Base-by-base conservation (phyloP, 2,888 invertebrate genomes). In the Deilephila elpenor region DNA sequence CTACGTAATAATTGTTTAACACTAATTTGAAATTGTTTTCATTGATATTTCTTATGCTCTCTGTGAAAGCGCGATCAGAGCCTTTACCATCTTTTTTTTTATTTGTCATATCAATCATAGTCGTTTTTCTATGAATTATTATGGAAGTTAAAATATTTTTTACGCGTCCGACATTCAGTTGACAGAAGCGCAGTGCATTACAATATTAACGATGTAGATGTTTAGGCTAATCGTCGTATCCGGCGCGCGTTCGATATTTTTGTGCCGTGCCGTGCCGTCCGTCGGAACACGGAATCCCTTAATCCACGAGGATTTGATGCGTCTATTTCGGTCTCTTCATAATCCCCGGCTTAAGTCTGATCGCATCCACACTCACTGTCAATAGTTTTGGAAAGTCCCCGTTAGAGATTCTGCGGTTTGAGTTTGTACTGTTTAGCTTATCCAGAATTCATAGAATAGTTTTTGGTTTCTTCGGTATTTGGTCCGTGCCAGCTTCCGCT, bases 311-410 rank as follows among this genome's bases (percentile, higher is more conserved):
- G 92, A 94, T 94, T 93, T 91, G 89, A 93, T 91, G 90, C 93
- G 91, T 94, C 94, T 94, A 94, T 94, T 94, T 94, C 90, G 94
- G 94, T 93, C 93, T 92, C 90, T 90, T 94, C 93, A 93, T 94
- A 94, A 94, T 94, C 94, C 94, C 86, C 73, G 86, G 93, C 92
- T 94, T 94, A 94, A 92, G 91, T 89, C 89, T 93, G 94, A 94
- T 94, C 93, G 94, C 92, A 92, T 93, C 94, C 94, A 94, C 93
- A 93, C 93, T 92, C 92, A 91, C 94, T 94, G 94, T 94, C 94
- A 94, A 94, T 94, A 94, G 94, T 94, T 94, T 93, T 86, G 89
- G 93, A 93, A 91, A 92, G 90, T 89, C 91, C 86, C 87, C 86
- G 91, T 89, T 90, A 91, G 92, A 91, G 91, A 92, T 93, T 92